These are phyloP conservation scores for Heptranchias perlo DNA, from an alignment of 2,113 vertebrate species.

Conservation along the genomic window DNA sequence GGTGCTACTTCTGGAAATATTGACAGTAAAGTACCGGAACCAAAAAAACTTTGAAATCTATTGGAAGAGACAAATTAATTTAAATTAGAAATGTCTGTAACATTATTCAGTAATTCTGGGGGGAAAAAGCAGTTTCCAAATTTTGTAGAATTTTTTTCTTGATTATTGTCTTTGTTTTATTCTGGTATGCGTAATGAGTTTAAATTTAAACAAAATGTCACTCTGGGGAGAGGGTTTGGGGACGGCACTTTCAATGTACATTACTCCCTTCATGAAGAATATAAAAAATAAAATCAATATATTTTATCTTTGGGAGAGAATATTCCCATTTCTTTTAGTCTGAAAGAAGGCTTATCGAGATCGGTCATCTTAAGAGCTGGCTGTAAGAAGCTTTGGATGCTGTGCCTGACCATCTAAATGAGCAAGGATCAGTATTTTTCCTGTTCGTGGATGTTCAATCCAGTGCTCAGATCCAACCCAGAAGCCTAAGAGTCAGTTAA, in stretches of 20 bases:
- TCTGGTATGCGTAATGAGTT: not conserved
- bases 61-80: not conserved
- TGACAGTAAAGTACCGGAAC: not conserved
- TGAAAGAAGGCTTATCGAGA: too few relatives aligned
- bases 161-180: too few relatives aligned
- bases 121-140: too few relatives aligned
- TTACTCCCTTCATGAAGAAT: too few relatives aligned
- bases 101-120: not conserved
- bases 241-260: too few relatives aligned
- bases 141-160: too few relatives aligned
- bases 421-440: not conserved
- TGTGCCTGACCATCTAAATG: not conserved
- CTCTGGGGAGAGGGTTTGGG: too few relatives aligned
- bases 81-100: not conserved
- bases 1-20: not conserved
- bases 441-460: not conserved
- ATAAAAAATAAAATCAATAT: not conserved
- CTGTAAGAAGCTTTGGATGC: too few relatives aligned
- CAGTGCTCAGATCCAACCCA: not conserved
- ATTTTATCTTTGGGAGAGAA: too few relatives aligned
- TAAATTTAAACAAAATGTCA: not conserved
- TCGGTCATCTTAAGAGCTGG: too few relatives aligned
- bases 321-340: too few relatives aligned
- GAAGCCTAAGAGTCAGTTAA: not conserved
- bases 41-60: not conserved